phyloP scores from a whole-genome alignment of 1,140 invertebrate genomes.

The Drosophila lacertosa region DNA sequence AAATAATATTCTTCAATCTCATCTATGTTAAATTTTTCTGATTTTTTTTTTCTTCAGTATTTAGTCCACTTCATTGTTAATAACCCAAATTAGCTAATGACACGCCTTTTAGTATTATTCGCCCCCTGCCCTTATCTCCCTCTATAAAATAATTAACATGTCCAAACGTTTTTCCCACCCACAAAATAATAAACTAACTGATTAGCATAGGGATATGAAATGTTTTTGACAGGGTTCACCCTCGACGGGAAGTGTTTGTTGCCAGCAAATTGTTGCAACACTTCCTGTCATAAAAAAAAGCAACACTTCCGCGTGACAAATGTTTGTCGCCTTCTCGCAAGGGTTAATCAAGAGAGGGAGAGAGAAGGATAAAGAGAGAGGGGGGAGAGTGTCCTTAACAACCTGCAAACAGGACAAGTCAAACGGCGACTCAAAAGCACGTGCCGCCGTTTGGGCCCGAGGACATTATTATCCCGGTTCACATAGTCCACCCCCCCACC shows the following conservation, averaged over 20 bases:
- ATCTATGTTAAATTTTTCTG: too few relatives aligned
- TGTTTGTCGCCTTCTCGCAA: conserved; percentile 13
- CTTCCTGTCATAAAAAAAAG: conserved; percentile 71
- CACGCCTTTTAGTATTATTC: too few relatives aligned
- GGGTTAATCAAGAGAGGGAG: too few relatives aligned
- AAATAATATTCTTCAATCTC: too few relatives aligned
- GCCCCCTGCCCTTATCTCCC: too few relatives aligned
- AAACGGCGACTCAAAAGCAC: conserved; percentile 51
- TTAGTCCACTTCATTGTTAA: too few relatives aligned
- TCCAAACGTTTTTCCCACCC: conserved; percentile 20
- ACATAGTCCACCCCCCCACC: too few relatives aligned
- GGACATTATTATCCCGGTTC: conserved; percentile 66
- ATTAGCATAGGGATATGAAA: conserved; percentile 75
- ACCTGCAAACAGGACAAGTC: conserved; percentile 55
- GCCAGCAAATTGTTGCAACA: conserved; percentile 8
- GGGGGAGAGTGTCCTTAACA: conserved; percentile 40
- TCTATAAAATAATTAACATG: conserved; percentile 41
- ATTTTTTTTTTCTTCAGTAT: too few relatives aligned
- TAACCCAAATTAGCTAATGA: too few relatives aligned
- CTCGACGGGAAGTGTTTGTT: conserved; percentile 21
- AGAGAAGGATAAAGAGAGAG: too few relatives aligned
- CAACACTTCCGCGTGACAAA: conserved; percentile 57
- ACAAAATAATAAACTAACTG: conserved; percentile 41
- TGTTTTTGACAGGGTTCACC: conserved; percentile 27
- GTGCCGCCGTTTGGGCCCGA: conserved; percentile 54